Conservation (phyloP, 2,113 vertebrate genomes). For the Chiloscyllium plagiosum region DNA sequence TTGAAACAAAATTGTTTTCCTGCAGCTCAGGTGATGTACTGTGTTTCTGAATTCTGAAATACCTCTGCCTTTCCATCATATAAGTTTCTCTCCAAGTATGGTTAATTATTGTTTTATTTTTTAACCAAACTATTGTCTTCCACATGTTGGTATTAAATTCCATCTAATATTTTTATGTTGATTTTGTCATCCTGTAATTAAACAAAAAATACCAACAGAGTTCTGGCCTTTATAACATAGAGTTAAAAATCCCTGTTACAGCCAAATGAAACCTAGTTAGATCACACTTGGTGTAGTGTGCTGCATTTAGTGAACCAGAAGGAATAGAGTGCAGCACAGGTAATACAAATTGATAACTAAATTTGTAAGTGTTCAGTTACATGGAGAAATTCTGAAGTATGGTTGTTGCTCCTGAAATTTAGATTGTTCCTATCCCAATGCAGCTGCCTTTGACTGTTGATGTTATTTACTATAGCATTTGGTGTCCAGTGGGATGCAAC, state of each 20-base stretch:
- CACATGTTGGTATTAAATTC: not conserved
- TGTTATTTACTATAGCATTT: not conserved
- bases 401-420: not conserved
- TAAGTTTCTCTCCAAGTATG: not conserved
- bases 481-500: not conserved
- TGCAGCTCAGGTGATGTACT: not conserved
- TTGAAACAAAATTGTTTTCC: not conserved
- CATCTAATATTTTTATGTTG: not conserved
- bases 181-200: not conserved
- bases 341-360: not conserved
- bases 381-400: not conserved
- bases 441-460: not conserved
- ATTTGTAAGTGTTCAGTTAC: not conserved
- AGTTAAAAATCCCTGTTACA: not conserved
- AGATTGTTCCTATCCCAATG: not conserved
- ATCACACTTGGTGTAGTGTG: not conserved
- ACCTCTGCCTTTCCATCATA: not conserved
- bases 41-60: not conserved
- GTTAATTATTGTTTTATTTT: not conserved
- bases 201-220: not conserved
- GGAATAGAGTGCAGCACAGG: not conserved
- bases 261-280: not conserved
- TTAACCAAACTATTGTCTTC: too few relatives aligned
- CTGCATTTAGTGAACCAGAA: not conserved
- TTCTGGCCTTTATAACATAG: not conserved